These are phyloP conservation scores for Lepidurus apus DNA, from an alignment of 1,140 invertebrate genomes.

Conservation along the genomic window DNA sequence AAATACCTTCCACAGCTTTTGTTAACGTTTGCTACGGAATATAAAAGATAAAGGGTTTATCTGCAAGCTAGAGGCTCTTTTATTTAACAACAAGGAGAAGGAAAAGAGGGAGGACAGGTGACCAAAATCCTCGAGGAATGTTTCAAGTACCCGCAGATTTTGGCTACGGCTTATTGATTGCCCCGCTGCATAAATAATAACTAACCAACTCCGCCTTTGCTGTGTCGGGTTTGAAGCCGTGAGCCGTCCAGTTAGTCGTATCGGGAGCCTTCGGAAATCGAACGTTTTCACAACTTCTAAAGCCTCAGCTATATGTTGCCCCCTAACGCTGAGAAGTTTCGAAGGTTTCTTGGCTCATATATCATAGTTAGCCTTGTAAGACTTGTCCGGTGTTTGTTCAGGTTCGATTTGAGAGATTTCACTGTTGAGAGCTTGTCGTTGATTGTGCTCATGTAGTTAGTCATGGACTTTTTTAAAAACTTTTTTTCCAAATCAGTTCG, in stretches of 20 bases:
- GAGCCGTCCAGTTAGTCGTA: neutral
- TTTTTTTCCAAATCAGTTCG: too few species aligned
- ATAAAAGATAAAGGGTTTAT: conserved; percentile 19
- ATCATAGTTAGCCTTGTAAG: too few species aligned
- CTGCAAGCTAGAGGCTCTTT: neutral
- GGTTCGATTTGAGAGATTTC: too few species aligned
- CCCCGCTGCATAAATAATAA: conserved; percentile 6
- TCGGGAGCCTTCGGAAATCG: neutral
- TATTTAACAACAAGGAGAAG: conserved; percentile 15
- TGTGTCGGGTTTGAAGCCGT: neutral
- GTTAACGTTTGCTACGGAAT: neutral
- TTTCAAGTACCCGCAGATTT: conserved; percentile 19
- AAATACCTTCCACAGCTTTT: conserved; percentile 17
- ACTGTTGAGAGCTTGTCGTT: too few species aligned
- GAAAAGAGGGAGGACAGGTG: conserved; percentile 13
- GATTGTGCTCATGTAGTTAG: too few species aligned
- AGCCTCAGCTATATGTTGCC: too few species aligned
- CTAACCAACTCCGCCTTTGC: conserved; percentile 7
- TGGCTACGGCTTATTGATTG: conserved; percentile 13
- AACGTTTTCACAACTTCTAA: neutral
- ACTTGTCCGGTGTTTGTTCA: too few species aligned
- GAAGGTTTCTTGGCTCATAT: too few species aligned
- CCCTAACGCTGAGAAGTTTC: too few species aligned
- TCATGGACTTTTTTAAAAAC: too few species aligned
- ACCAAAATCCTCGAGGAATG: neutral